Conservation (phyloP, 2,797 vertebrate genomes). For the Knipowitschia caucasica region DNA sequence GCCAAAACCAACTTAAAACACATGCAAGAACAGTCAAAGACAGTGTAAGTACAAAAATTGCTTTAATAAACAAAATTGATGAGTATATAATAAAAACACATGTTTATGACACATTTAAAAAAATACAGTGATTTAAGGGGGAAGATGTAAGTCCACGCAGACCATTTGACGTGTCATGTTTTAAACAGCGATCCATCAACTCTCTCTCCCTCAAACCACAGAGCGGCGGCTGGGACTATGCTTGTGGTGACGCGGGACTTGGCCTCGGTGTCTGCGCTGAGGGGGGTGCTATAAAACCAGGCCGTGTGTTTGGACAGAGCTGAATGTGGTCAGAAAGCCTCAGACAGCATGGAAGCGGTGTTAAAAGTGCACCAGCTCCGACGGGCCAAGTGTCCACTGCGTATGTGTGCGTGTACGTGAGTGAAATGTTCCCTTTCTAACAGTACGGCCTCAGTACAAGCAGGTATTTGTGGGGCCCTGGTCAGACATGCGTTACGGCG, state of each 20-base stretch:
- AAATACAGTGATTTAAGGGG: conserved; percentile 19
- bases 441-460: conserved; percentile 16
- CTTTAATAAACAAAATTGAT: conserved; percentile 29
- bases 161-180: conserved; percentile 19
- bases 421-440: conserved; percentile 19
- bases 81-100: conserved; percentile 5
- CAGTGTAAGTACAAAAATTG: conserved; percentile 28
- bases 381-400: neutral
- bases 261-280: conserved; percentile 15
- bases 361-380: conserved; percentile 13
- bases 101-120: conserved; percentile 25
- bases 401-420: neutral
- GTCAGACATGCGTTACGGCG: conserved; percentile 7
- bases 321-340: conserved; percentile 32
- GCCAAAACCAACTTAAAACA: conserved; percentile 25
- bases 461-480: neutral
- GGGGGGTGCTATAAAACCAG: neutral
- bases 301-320: conserved; percentile 28
- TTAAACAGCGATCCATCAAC: conserved; percentile 13
- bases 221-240: conserved; percentile 29
- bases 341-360: conserved; percentile 28
- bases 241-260: conserved; percentile 35
- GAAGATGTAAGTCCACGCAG: conserved; percentile 6
- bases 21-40: conserved; percentile 12
- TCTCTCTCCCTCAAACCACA: conserved; percentile 14